These are phyloP conservation scores for Sminthurinus aureus DNA, from an alignment of 2,888 invertebrate species.

Conservation along the genomic window DNA sequence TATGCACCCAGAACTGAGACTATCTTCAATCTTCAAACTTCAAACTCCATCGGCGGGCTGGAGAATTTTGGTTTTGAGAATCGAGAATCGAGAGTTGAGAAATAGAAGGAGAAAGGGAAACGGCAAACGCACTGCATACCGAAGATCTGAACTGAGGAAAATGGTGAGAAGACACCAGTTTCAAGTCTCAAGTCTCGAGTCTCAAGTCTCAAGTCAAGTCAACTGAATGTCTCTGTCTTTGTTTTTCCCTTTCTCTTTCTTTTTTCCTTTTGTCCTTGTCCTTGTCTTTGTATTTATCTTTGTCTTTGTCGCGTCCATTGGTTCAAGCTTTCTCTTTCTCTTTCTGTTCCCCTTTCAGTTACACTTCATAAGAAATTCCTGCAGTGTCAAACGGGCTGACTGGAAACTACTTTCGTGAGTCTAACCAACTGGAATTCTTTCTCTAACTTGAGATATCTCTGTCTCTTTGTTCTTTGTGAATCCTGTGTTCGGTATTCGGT, in stretches of 20 bases:
- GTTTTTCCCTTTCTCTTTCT: too few relatives aligned
- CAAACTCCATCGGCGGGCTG: neutral
- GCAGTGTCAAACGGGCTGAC: constrained; percentile 31
- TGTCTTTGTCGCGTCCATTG: neutral
- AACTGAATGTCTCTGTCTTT: neutral
- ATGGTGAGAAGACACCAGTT: neutral
- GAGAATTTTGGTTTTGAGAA: constrained; percentile 10
- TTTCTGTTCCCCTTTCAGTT: constrained; percentile 24
- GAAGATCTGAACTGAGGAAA: neutral
- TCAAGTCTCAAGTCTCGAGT: constrained; percentile 16
- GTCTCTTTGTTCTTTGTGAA: neutral
- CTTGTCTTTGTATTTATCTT: neutral
- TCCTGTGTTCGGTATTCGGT: too few relatives aligned
- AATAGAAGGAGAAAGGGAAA: too few relatives aligned
- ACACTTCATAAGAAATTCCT: constrained; percentile 41
- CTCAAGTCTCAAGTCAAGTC: constrained; percentile 17
- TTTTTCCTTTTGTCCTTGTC: constrained; percentile 4
- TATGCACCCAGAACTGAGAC: constrained; percentile 9
- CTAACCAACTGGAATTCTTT: constrained; percentile 46
- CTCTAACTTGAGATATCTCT: constrained; percentile 24
- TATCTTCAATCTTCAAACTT: neutral
- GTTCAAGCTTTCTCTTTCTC: constrained; percentile 6
- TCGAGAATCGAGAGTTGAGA: too few relatives aligned
- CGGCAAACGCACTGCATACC: constrained; percentile 28
- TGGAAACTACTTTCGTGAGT: constrained; percentile 43